A percentile compares a stretch with the other conserved stretches of the same genome.
These are phyloP conservation scores for Eulithis testata DNA, from an alignment of 2,888 invertebrate genomes.

Conservation along the genomic window DNA sequence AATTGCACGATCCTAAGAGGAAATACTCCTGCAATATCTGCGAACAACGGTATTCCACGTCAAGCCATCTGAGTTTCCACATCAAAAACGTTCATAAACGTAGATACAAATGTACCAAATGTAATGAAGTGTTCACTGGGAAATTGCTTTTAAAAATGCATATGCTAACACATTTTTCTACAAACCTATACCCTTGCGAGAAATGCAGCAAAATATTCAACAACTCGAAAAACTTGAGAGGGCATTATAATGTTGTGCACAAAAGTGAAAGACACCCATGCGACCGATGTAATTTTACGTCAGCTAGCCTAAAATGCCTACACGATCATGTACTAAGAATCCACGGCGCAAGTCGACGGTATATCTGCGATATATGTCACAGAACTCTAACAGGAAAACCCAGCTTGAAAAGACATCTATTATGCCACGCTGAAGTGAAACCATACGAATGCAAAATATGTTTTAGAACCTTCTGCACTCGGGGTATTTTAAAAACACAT, in stretches of 20 bases:
- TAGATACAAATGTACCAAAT: constrained; percentile 1
- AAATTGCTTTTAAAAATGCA: not conserved
- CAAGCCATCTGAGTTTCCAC: not conserved
- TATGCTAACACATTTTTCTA: not conserved
- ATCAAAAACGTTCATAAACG: not conserved
- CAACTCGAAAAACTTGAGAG: not conserved
- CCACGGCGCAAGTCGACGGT: not conserved
- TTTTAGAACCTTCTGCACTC: not conserved
- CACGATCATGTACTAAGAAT: constrained; percentile 1
- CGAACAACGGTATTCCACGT: not conserved
- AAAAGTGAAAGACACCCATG: not conserved
- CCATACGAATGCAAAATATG: constrained; percentile 5
- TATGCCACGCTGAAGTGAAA: not conserved
- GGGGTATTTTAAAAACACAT: not conserved
- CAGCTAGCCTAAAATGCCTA: not conserved
- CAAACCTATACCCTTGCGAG: not conserved
- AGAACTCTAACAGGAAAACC: constrained; percentile 1
- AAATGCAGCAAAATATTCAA: constrained; percentile 1
- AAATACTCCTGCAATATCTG: constrained; percentile 1
- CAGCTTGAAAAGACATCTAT: not conserved
- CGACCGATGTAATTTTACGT: not conserved
- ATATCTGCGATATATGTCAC: constrained; percentile 7
- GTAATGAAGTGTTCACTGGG: not conserved
- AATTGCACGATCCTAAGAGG: constrained; percentile 5
- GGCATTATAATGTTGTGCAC: not conserved